Percentiles rank a stretch among this genome's conserved stretches.
Evolutionary conservation across 2,113 vertebrate genomes (phyloP).

Genomic region (Alouatta palliata): DNA sequence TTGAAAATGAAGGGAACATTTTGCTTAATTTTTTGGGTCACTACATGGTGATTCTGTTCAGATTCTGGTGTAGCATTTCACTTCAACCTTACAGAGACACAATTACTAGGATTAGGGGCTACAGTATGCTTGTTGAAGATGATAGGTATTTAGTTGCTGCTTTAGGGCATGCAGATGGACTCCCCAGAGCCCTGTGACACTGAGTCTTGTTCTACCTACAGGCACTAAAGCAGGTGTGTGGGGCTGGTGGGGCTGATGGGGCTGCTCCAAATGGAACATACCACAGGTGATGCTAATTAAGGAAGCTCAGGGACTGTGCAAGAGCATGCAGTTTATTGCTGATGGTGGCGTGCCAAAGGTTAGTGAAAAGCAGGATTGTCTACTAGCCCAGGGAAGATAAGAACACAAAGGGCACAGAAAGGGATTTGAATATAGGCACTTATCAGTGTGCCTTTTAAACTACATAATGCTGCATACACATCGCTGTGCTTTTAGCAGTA

Average conservation of each 20-base stretch:
- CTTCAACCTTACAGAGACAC: conserved; percentile 31
- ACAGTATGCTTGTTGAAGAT: conserved; percentile 25
- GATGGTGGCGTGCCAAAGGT: conserved; percentile 85
- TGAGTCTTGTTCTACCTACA: conserved; percentile 58
- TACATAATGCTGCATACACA: conserved; percentile 81
- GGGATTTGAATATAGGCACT: conserved; percentile 84
- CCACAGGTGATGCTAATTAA: conserved; percentile 84
- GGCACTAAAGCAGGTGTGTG: conserved; percentile 71
- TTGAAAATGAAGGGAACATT: neutral
- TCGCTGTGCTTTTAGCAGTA: conserved; percentile 82
- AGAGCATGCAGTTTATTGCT: conserved; percentile 68
- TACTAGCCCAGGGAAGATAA: conserved; percentile 85
- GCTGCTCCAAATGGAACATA: conserved; percentile 63
- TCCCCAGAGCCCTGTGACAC: conserved; percentile 50
- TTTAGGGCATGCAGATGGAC: conserved; percentile 49
- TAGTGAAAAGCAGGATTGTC: conserved; percentile 85
- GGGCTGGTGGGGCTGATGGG: conserved; percentile 59
- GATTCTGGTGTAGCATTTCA: conserved; percentile 43
- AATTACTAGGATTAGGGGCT: conserved; percentile 72
- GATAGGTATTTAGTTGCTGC: conserved; percentile 63
- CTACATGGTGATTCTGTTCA: neutral
- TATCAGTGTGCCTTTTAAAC: conserved; percentile 84
- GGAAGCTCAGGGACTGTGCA: conserved; percentile 63
- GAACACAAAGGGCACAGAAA: conserved; percentile 85
- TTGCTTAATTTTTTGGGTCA: neutral